Evolutionary conservation across 2,113 vertebrate species (phyloP), one percentile per base, ranked within the genome.

Genomic region (Tursiops truncatus): DNA sequence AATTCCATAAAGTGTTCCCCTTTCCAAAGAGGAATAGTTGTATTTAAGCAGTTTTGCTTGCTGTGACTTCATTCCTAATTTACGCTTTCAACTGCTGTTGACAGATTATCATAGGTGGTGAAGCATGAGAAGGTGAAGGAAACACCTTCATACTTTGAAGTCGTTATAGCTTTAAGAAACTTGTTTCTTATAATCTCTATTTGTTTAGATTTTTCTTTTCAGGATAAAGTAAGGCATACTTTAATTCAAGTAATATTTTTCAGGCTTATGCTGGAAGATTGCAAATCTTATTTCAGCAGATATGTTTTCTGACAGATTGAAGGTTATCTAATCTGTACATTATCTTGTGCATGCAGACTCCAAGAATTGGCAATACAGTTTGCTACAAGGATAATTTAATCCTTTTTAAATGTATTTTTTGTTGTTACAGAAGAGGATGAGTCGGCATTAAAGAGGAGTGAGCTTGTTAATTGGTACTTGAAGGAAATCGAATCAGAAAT

Each of bases 401-500:
- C 94, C 88, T 62, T 96, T 89, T 86, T 28, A 97, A 97, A 92
- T 92, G 1, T 95, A 6, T 91, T 96, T 95, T 88, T 84, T 65
- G 36, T 38, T 86, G 13, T 96, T 98, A 79, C 97, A 99, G 99
- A 99, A 93, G 99, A 99, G 50, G 99, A 99, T 0, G 99, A 99
- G 96, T 98, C 98, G 7, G 98, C 99, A 13, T 99, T 99, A 97
- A 99, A 99, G 98, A 99, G 98, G 93, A 99, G 98, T 6, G 99
- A 99, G 5, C 99, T 99, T 89, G 98, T 99, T 96, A 99, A 99
- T 98, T 99, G 99, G 99, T 99, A 99, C 95, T 98, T 99, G 97
- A 99, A 99, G 96, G 99, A 99, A 98, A 99, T 99, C 0, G 99
- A 99, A 98, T 99, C 99, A 1, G 99, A 99, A 98, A 99, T 99